A percentile compares a stretch with the other conserved stretches of the same genome.
Conservation (phyloP, 1,140 invertebrate genomes). For the Mactra quadrangularis region DNA sequence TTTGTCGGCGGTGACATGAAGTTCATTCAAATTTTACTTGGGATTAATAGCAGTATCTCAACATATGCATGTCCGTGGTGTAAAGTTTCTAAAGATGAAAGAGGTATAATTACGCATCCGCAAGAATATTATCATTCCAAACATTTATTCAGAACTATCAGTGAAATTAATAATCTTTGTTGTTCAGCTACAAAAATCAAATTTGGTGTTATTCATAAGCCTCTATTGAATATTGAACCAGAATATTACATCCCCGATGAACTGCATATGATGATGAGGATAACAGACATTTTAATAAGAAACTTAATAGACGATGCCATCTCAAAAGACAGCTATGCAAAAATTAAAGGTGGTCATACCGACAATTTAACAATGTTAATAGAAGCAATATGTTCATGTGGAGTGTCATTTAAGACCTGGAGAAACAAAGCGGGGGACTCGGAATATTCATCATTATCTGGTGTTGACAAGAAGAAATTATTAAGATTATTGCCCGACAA, state of each 20-base stretch:
- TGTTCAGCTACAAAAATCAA: background rate
- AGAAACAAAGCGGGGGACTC: too few species aligned
- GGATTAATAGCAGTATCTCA: background rate
- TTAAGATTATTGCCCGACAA: too few species aligned
- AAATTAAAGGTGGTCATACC: background rate
- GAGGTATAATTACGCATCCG: background rate
- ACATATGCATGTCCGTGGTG: constrained; percentile 15
- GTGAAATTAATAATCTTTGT: background rate
- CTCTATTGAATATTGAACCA: background rate
- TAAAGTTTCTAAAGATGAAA: background rate
- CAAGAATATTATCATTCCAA: background rate
- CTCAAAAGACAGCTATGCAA: background rate
- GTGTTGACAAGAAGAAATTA: too few species aligned
- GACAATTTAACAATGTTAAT: background rate
- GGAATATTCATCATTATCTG: too few species aligned
- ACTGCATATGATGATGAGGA: constrained; percentile 5
- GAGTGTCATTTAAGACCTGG: too few species aligned
- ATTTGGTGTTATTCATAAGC: background rate
- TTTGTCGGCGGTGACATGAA: constrained; percentile 8
- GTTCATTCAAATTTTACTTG: constrained; percentile 1
- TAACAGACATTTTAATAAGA: background rate
- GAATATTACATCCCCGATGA: background rate
- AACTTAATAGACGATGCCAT: background rate
- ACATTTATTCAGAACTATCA: background rate
- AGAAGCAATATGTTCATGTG: too few species aligned